A percentile compares a stretch with the other conserved stretches of the same genome.
Conservation (phyloP, 37 sponge, comb jelly and placozoan species). For the Cladorhizidae sp. region DNA sequence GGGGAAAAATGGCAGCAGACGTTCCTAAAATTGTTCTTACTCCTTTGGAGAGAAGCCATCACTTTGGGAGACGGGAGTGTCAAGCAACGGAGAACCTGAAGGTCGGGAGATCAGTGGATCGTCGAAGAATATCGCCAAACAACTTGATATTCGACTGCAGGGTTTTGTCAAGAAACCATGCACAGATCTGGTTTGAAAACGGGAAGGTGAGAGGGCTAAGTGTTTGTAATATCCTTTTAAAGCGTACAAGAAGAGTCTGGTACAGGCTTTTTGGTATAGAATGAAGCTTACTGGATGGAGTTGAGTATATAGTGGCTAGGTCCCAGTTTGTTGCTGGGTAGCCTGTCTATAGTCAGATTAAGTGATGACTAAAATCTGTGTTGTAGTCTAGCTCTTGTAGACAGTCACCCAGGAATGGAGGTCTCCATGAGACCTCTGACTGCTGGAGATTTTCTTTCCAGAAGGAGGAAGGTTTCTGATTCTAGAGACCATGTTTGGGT, state of each 20-base stretch:
- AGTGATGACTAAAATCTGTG: too few relatives aligned
- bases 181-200: slow-evolving; percentile 88
- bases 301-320: too few relatives aligned
- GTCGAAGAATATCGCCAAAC: slow-evolving; percentile 70
- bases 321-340: too few relatives aligned
- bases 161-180: slow-evolving; percentile 97
- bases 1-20: slow-evolving; percentile 42
- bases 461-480: too few relatives aligned
- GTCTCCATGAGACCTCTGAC: too few relatives aligned
- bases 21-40: slow-evolving; percentile 63
- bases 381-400: too few relatives aligned
- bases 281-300: too few relatives aligned
- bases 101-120: slow-evolving; percentile 89
- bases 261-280: too few relatives aligned
- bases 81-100: slow-evolving; percentile 57
- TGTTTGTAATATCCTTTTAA: neutral
- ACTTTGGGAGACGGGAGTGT: slow-evolving; percentile 75
- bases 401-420: too few relatives aligned
- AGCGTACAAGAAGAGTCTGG: neutral
- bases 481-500: too few relatives aligned
- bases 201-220: slow-evolving; percentile 76
- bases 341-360: too few relatives aligned
- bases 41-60: slow-evolving; percentile 77
- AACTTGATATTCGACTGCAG: slow-evolving; percentile 98
- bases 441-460: too few relatives aligned